A percentile compares a stretch with the other conserved stretches of the same genome.
Evolutionary conservation across 2,113 vertebrate genomes (phyloP).

Genomic region (Archocentrus centrarchus): DNA sequence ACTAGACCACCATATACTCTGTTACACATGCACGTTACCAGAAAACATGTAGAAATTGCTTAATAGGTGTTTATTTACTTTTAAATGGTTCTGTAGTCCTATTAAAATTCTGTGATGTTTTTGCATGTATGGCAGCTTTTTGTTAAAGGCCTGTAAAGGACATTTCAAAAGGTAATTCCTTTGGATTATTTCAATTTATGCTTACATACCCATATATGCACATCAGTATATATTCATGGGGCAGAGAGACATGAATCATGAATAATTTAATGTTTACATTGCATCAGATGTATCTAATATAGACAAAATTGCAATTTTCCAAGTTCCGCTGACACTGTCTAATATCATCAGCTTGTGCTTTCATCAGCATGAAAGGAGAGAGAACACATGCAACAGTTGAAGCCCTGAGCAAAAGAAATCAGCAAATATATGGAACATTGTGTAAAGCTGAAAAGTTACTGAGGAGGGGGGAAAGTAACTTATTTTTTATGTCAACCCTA

Average conservation of each 20-base stretch:
- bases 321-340: conserved; percentile 47
- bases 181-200: conserved; percentile 6
- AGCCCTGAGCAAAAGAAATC: not conserved
- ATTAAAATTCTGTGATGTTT: not conserved
- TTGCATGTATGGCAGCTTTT: not conserved
- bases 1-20: not conserved
- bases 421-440: not conserved
- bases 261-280: conserved; percentile 82
- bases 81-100: not conserved
- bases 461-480: not conserved
- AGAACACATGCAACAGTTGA: not conserved
- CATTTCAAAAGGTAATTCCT: not conserved
- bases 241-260: conserved; percentile 45
- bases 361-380: conserved; percentile 25
- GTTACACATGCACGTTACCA: not conserved
- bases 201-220: conserved; percentile 38
- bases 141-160: not conserved
- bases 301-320: conserved; percentile 63
- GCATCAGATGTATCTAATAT: conserved; percentile 62
- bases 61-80: not conserved
- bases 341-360: conserved; percentile 47
- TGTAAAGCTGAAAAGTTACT: not conserved
- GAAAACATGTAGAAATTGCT: not conserved
- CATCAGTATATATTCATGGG: conserved; percentile 67
- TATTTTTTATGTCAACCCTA: conserved; percentile 56